Percentiles rank a stretch among this genome's conserved stretches.
Evolutionary conservation across 1,140 invertebrate genomes (phyloP).

Genomic region (Daktulosphaira vitifoliae): DNA sequence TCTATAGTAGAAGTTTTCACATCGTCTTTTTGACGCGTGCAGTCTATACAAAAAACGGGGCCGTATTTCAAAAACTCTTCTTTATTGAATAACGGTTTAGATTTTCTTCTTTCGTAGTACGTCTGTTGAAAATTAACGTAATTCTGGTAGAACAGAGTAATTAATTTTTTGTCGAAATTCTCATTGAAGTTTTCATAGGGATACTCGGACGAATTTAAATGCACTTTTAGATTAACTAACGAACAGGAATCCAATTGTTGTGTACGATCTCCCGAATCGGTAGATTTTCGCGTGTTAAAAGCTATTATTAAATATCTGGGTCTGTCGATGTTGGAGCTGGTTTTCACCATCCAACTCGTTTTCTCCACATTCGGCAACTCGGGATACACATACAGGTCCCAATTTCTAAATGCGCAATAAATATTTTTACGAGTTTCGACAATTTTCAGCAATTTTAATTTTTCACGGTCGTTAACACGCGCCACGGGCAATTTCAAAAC

Average conservation of each 20-base stretch:
- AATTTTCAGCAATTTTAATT: conserved; percentile 34
- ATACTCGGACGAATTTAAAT: conserved; percentile 41
- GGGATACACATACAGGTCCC: conserved; percentile 37
- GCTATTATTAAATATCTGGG: conserved; percentile 39
- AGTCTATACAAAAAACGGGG: conserved; percentile 40
- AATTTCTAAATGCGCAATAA: conserved; percentile 40
- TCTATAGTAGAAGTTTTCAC: conserved; percentile 39
- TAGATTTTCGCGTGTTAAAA: conserved; percentile 36
- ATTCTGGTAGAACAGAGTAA: conserved; percentile 39
- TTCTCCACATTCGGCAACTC: conserved; percentile 35
- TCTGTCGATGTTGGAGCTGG: conserved; percentile 39
- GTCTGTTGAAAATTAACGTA: conserved; percentile 39
- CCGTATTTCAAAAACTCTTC: conserved; percentile 35
- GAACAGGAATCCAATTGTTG: conserved; percentile 39
- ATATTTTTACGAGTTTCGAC: conserved; percentile 38
- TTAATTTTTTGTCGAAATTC: conserved; percentile 34
- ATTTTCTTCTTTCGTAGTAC: conserved; percentile 37
- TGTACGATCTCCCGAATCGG: too few relatives aligned
- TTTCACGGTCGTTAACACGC: conserved; percentile 35
- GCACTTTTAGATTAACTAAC: conserved; percentile 39
- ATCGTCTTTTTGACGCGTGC: conserved; percentile 40
- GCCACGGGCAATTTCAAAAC: conserved; percentile 40
- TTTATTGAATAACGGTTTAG: conserved; percentile 29
- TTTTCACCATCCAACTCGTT: conserved; percentile 41
- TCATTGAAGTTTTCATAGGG: conserved; percentile 40